Base-by-base conservation (phyloP, 2,113 vertebrate genomes). In the Helogale parvula region DNA sequence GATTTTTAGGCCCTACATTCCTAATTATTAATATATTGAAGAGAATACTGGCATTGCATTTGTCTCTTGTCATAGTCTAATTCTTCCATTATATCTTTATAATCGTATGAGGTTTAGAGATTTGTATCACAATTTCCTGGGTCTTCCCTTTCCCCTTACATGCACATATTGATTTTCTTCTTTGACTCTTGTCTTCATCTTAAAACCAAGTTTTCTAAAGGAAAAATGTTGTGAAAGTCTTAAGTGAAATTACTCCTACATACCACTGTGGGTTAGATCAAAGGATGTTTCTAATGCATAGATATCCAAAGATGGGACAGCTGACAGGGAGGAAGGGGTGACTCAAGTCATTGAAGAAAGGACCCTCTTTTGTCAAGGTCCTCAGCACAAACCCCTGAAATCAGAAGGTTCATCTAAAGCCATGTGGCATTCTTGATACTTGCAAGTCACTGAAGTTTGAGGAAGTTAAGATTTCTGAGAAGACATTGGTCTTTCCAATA, bases 401-500 rank as follows among this genome's bases (percentile, higher is more conserved):
- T 14, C 1, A 14, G n/a, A 50, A 45, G 6, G 35, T 13, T 83
- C 23, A 33, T 90, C 38, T 93, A 94, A 96, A 95, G 72, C 13
- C 94, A 84, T 52, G 0, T 19, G 52, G 79, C 54, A 35, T 88
- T 96, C 63, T 94, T 85, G 7, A 2, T 47, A 66, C 81, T 97
- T 97, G 69, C 63, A 90, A 88, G 25, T 79, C 10, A 63, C 47
- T 68, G 21, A 10, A 65, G 27, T 74, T 93, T 23, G 80, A 65
- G 86, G 60, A 96, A 72, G 69, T 21, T 21, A 45, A 96, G 8
- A 92, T 68, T 90, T 74, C 0, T 0, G 16, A 65, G 52, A 89
- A 19, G 7, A 68, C 3, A 45, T 79, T 77, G 21, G 15, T 84
- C 52, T 90, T 81, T 76, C 86, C 88, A 92, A 93, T 97, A 97